Base-by-base conservation (phyloP, 2,797 vertebrate species). In the Tragelaphus eurycerus region DNA sequence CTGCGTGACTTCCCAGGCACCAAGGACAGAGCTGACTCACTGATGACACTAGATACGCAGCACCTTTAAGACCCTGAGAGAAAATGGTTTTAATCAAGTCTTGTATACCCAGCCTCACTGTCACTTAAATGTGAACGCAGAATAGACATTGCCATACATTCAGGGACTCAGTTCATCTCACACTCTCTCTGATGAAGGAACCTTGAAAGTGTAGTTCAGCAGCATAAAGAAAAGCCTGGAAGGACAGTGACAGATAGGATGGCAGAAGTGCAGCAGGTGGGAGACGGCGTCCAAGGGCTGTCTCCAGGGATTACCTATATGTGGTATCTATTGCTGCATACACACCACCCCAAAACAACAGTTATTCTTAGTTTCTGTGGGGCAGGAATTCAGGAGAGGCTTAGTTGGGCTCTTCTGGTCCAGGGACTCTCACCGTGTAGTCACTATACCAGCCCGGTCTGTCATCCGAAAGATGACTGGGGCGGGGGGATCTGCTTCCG, bases 241-340 rank as follows among this genome's bases (percentile, higher is more conserved):
- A 79, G 67, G 29, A 54, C 0, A 38, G 15, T 3, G 21, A 1
- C 25, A 12, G 52, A 0, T 2, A 15, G 15, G 62, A 21, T 25
- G 17, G 27, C 54, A 27, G 27, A 6, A 7, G 8, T 14, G 60
- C 7, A 13, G 76, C 34, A 19, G 13, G 8, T 6, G 27, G 7
- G 4, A 12, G 57, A 43, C 12, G 2, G 25, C 34, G 9, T 27
- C 21, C 0, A 0, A n/a, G 13, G 4, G 55, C 55, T 4, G 15
- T 50, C 60, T n/a, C 7, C 27, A 17, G 50, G 76, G 31, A 0
- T n/a, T 7, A 6, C n/a, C 81, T 62, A 3, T 54, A 1, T 62
- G 19, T 50, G 34, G 52, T 4, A 7, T 16, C 57, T 13, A 1
- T 2, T 50, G 21, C 86, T 27, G 38, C 14, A 0, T 2, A 21